phyloP scores from a whole-genome alignment of 2,797 vertebrate species.

The Rhincodon typus region DNA sequence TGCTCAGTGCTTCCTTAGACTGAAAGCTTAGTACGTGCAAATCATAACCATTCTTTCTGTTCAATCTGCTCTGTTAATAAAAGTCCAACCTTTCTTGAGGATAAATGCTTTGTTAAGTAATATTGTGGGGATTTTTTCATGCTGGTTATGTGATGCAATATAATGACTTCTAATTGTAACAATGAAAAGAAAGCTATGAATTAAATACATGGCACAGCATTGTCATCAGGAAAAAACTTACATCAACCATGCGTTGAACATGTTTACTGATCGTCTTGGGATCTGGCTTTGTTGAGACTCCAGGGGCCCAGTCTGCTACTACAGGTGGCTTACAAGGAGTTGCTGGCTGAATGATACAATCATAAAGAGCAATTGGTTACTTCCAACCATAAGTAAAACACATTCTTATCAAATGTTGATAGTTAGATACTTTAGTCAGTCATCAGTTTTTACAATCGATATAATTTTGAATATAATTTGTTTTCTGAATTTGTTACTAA shows the following conservation, averaged over 20 bases:
- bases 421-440: not conserved
- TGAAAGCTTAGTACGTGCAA: not conserved
- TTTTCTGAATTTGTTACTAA: not conserved
- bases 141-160: not conserved
- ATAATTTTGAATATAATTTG: not conserved
- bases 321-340: conserved; percentile 84
- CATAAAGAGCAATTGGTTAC: not conserved
- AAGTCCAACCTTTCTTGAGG: not conserved
- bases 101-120: not conserved
- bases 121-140: not conserved
- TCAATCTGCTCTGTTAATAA: not conserved
- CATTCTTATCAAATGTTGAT: not conserved
- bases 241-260: conserved; percentile 87
- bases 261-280: conserved; percentile 91
- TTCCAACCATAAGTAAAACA: not conserved
- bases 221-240: conserved; percentile 55
- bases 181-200: not conserved
- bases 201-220: not conserved
- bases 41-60: not conserved
- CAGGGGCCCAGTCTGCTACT: conserved; percentile 88
- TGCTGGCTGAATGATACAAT: conserved; percentile 63
- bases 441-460: not conserved
- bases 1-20: not conserved
- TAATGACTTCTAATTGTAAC: not conserved
- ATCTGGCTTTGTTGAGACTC: conserved; percentile 84